phyloP scores from a whole-genome alignment of 2,797 vertebrate species.

The Clarias platycephalus region DNA sequence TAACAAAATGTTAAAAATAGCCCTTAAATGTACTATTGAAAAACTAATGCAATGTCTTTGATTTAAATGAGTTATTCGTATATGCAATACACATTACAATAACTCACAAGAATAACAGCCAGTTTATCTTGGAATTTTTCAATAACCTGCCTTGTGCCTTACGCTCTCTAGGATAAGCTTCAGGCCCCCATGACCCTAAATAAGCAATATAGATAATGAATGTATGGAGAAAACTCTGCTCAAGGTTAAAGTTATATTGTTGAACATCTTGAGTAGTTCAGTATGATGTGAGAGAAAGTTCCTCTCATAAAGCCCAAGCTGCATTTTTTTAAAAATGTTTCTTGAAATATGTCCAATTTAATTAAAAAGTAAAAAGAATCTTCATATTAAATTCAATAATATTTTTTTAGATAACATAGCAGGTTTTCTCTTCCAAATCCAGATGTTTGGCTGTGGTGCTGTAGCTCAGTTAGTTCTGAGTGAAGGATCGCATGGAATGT shows the following conservation, averaged over 20 bases:
- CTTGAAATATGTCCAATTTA: not conserved
- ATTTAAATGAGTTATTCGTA: not conserved
- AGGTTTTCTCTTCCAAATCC: not conserved
- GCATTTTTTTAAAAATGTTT: not conserved
- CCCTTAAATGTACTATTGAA: not conserved
- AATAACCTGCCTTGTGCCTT: too few relatives aligned
- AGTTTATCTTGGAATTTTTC: too few relatives aligned
- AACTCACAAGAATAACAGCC: too few relatives aligned
- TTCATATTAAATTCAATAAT: not conserved
- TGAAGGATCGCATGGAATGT: constrained; percentile 75
- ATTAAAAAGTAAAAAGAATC: not conserved
- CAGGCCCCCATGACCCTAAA: too few relatives aligned
- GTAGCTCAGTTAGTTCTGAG: constrained; percentile 81
- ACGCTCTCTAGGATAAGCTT: too few relatives aligned
- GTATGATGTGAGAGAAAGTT: not conserved
- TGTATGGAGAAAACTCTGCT: not conserved
- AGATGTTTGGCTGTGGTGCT: constrained; percentile 83
- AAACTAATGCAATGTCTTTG: not conserved
- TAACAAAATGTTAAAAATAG: not conserved
- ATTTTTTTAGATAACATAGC: not conserved
- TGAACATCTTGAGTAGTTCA: not conserved
- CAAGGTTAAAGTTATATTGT: not conserved
- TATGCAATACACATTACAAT: not conserved
- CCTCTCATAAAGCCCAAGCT: not conserved
- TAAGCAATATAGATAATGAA: too few relatives aligned